phyloP scores from a whole-genome alignment of 2,113 vertebrate genomes.

The Chloropsis cyanopogon region DNA sequence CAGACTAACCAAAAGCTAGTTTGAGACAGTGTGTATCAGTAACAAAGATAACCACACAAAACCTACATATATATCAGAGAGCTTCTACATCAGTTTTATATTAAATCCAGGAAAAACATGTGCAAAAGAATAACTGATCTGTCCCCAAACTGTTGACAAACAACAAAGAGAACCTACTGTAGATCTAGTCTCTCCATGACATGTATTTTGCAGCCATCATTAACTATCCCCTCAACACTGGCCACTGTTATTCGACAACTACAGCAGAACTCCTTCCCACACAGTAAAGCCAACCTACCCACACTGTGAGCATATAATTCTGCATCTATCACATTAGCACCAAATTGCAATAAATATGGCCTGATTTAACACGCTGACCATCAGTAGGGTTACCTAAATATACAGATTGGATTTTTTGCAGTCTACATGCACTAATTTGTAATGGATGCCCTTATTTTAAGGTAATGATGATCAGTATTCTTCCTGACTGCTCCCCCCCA shows the following conservation, averaged over 20 bases:
- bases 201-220: neutral
- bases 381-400: neutral
- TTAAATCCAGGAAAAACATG: neutral
- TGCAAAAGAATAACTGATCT: neutral
- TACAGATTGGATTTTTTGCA: neutral
- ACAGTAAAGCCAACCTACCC: neutral
- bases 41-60: neutral
- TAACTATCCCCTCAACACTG: neutral
- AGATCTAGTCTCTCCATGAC: neutral
- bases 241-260: neutral
- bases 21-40: neutral
- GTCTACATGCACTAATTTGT: neutral
- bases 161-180: neutral
- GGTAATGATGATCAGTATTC: neutral
- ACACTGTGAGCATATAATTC: neutral
- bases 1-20: neutral
- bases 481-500: neutral
- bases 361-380: neutral
- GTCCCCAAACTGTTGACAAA: neutral
- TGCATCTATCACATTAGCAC: neutral
- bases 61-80: fast-evolving
- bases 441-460: neutral
- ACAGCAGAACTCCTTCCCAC: neutral
- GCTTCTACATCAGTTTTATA: neutral
- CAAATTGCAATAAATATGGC: neutral